phyloP scores from a whole-genome alignment of 2,888 invertebrate species.

The Pemphredon lugubris region DNA sequence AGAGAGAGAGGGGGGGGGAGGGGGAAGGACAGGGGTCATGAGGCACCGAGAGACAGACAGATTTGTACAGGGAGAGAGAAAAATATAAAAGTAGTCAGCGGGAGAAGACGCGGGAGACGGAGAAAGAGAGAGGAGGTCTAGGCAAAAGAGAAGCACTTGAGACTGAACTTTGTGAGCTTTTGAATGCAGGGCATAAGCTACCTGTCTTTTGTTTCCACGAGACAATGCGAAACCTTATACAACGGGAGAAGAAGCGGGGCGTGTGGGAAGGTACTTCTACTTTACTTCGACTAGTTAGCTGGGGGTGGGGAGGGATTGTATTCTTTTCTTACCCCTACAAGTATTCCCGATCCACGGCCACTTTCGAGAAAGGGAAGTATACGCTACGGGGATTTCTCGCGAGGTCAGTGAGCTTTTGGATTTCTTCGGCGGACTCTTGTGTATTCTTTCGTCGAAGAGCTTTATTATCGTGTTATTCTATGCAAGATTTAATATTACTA shows the following conservation, averaged over 20 bases:
- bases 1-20: too few species aligned
- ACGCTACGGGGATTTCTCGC: conserved; percentile 43
- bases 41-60: too few species aligned
- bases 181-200: conserved; percentile 73
- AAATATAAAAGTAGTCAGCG: too few species aligned
- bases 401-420: conserved; percentile 39
- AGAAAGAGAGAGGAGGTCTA: conserved; percentile 47
- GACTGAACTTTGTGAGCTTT: conserved; percentile 76
- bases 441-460: not conserved
- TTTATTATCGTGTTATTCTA: too few species aligned
- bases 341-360: conserved; percentile 61
- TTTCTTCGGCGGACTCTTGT: conserved; percentile 12
- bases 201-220: conserved; percentile 74
- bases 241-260: conserved; percentile 51
- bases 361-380: conserved; percentile 38
- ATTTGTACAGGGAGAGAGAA: too few species aligned
- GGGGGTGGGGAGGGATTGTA: too few species aligned
- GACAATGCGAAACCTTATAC: conserved; percentile 74
- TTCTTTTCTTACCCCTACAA: conserved; percentile 60
- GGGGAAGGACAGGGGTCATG: too few species aligned
- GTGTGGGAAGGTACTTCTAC: conserved; percentile 35
- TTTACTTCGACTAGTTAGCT: conserved; percentile 62
- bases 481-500: too few species aligned
- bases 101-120: not conserved
- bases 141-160: conserved; percentile 69